Conservation (phyloP, 1,140 invertebrate species). For the Drosophila orosa region DNA sequence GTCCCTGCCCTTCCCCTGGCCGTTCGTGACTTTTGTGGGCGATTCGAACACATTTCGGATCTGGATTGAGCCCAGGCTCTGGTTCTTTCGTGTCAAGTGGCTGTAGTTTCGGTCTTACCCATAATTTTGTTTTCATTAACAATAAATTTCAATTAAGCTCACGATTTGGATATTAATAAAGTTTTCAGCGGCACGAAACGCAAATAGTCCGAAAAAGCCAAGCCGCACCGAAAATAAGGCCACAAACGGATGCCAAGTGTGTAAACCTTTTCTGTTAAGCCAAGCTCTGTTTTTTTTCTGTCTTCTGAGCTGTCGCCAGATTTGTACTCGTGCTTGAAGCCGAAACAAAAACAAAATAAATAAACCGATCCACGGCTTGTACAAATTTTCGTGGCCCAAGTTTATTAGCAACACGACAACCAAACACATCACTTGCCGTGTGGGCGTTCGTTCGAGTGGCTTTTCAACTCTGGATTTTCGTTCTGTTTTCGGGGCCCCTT, state of each 20-base stretch:
- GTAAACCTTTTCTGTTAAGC: slow-evolving; percentile 28
- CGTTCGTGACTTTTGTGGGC: slow-evolving; percentile 45
- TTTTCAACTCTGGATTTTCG: slow-evolving; percentile 18
- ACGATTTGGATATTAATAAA: slow-evolving; percentile 80
- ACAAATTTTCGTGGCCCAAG: slow-evolving; percentile 39
- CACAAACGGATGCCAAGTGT: slow-evolving; percentile 36
- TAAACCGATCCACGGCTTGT: slow-evolving; percentile 4
- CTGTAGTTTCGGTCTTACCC: slow-evolving; percentile 49
- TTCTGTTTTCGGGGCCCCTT: slow-evolving; percentile 7
- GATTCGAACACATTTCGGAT: slow-evolving; percentile 38
- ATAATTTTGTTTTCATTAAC: slow-evolving; percentile 79
- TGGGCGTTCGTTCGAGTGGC: slow-evolving; percentile 55
- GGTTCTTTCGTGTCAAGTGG: slow-evolving; percentile 75
- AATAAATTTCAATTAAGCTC: slow-evolving; percentile 83
- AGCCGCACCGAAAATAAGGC: slow-evolving; percentile 33
- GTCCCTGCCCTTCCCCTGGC: slow-evolving; percentile 11
- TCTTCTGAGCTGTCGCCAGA: slow-evolving; percentile 32
- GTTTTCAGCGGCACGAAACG: slow-evolving; percentile 75
- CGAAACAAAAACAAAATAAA: neutral
- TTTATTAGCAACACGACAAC: slow-evolving; percentile 59
- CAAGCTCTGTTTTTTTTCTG: slow-evolving; percentile 11
- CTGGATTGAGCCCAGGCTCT: slow-evolving; percentile 13
- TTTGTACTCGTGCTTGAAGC: slow-evolving; percentile 24
- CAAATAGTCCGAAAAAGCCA: slow-evolving; percentile 59
- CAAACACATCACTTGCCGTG: slow-evolving; percentile 9